phyloP scores from a whole-genome alignment of 2,888 invertebrate species.

The Geotrupes spiniger region DNA sequence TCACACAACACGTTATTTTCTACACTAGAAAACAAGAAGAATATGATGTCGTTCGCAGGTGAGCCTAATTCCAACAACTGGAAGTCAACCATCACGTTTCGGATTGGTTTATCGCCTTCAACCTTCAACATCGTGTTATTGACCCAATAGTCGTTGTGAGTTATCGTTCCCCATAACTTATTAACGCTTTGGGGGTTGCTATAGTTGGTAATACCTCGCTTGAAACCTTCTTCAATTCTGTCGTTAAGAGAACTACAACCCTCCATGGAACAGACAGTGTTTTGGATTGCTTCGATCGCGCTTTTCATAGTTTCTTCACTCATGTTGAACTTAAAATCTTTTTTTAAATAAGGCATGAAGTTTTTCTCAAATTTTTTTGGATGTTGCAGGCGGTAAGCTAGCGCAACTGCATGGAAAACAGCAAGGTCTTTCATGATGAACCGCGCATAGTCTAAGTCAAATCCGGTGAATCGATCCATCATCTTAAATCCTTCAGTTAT shows the following conservation, averaged over 20 bases:
- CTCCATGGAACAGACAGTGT: constrained; percentile 10
- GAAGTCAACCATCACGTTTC: constrained; percentile 56
- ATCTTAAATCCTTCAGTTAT: constrained; percentile 49
- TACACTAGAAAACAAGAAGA: constrained; percentile 54
- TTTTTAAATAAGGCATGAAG: constrained; percentile 41
- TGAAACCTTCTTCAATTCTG: constrained; percentile 16
- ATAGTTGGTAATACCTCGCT: constrained; percentile 19
- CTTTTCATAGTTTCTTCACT: constrained; percentile 9
- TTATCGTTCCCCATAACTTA: constrained; percentile 54
- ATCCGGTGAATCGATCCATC: constrained; percentile 49
- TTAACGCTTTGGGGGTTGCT: constrained; percentile 33
- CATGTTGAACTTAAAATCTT: constrained; percentile 4
- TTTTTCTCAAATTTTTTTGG: constrained; percentile 44
- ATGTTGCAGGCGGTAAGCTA: constrained; percentile 51
- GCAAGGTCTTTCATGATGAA: constrained; percentile 51
- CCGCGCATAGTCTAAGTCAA: constrained; percentile 50
- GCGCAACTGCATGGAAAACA: constrained; percentile 54
- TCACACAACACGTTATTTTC: constrained; percentile 43
- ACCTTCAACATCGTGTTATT: constrained; percentile 57
- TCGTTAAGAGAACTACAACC: constrained; percentile 2
- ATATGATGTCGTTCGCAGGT: constrained; percentile 53
- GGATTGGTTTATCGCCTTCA: constrained; percentile 23
- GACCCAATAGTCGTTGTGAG: constrained; percentile 58
- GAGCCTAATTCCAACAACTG: constrained; percentile 54
- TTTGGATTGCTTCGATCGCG: constrained; percentile 14